Evolutionary conservation across 2,888 invertebrate genomes (phyloP), one percentile per base, ranked within the genome.

Genomic region (Erebia ligea): DNA sequence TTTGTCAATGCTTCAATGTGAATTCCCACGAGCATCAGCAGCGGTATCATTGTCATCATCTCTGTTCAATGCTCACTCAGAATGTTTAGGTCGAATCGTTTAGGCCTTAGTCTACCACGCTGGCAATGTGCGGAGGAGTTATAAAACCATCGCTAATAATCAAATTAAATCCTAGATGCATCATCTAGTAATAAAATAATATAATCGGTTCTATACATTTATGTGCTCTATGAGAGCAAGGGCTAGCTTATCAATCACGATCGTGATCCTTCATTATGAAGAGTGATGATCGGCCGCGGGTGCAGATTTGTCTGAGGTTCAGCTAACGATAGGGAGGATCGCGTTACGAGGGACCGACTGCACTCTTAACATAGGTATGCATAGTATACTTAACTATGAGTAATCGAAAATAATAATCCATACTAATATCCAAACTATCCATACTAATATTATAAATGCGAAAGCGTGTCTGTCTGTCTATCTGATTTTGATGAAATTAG

Each of bases 181-280:
- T 1, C 25, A 3, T 25, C 25, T 4, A 11, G 1, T 11, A 3
- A 10, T 17, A 2, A 17, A 57, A 42, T 13, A 19, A 45, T n/a
- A n/a, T 1, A 11, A 45, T 45, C 62, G 25, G 45, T 21, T 62
- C 62, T 62, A 8, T 19, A 21, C 19, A 6, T 21, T 63, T 54
- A 13, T 2, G 45, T 76, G 40, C 25, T 81, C 87, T 85, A 75
- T 70, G 72, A 77, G 80, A 78, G 81, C 82, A 82, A 85, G 87
- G 90, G 88, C 86, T 81, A 79, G 86, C 88, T 91, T 92, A 92
- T 92, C 92, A 89, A 92, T 92, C 92, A 90, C 87, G 85, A 91
- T 90, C 90, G 86, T 87, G 90, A 91, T 91, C 91, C 91, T 88
- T 89, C 87, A 88, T 91, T 91, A 92, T 92, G 88, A 92, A 91